Conservation (phyloP, 2,113 vertebrate genomes). For the Pao palembangensis region DNA sequence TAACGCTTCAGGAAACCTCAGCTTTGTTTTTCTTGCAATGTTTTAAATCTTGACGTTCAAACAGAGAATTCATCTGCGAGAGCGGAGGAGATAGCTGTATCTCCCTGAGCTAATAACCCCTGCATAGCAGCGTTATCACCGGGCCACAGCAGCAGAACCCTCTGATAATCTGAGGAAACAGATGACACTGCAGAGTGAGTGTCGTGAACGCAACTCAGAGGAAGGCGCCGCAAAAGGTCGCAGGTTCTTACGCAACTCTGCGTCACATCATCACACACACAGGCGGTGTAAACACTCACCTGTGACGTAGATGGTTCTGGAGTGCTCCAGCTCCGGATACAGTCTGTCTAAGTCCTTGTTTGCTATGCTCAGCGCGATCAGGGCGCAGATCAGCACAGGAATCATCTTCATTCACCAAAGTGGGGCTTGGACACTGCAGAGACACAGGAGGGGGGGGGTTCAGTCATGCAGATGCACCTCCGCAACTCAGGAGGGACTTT, state of each 20-base stretch:
- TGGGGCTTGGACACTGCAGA: constrained; percentile 79
- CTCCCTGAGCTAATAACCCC: constrained; percentile 20
- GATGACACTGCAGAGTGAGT: constrained; percentile 34
- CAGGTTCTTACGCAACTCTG: neutral
- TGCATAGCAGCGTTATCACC: constrained; percentile 45
- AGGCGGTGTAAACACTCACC: constrained; percentile 70
- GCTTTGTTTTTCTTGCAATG: neutral
- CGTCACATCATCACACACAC: neutral
- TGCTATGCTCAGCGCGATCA: constrained; percentile 82
- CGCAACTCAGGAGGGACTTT: neutral
- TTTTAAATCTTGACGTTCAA: neutral
- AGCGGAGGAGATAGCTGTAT: constrained; percentile 27
- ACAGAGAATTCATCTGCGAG: constrained; percentile 7
- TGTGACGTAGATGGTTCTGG: constrained; percentile 86
- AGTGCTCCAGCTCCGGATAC: constrained; percentile 77
- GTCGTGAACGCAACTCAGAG: constrained; percentile 27
- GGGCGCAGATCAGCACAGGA: constrained; percentile 81
- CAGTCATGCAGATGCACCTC: neutral
- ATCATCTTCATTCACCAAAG: constrained; percentile 80
- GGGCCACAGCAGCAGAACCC: constrained; percentile 9
- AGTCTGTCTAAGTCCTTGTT: constrained; percentile 71
- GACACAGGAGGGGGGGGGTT: constrained; percentile 27
- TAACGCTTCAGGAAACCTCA: neutral
- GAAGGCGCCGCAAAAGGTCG: neutral
- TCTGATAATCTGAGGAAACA: constrained; percentile 40